Evolutionary conservation across 1,140 invertebrate species (phyloP).

Genomic region (Drosophila oshimai): DNA sequence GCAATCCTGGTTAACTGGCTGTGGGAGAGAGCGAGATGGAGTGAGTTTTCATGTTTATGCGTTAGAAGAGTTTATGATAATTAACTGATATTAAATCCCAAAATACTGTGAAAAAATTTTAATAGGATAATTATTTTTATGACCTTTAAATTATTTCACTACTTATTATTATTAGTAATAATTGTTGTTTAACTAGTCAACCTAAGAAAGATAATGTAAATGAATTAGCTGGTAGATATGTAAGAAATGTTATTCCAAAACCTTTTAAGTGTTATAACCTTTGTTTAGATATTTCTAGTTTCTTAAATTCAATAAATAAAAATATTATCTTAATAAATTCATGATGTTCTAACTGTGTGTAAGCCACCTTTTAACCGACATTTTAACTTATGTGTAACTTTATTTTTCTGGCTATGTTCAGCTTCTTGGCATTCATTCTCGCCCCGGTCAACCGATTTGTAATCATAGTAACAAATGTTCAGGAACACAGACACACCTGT

Average conservation of each 20-base stretch:
- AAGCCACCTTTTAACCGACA: background rate
- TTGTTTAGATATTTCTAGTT: no score
- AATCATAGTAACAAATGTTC: slow-evolving; percentile 35
- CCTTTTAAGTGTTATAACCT: no score
- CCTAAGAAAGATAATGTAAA: no score
- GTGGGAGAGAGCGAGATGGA: background rate
- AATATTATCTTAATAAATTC: background rate
- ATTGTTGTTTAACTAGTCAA: no score
- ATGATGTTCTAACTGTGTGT: background rate
- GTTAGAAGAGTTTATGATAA: background rate
- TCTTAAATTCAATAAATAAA: no score
- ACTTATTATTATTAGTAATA: no score
- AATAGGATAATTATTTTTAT: no score
- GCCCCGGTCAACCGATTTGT: slow-evolving; percentile 36
- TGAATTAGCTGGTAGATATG: no score
- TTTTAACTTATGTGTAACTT: slow-evolving; percentile 10
- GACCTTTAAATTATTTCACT: no score
- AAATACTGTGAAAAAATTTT: background rate
- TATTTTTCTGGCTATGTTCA: slow-evolving; percentile 1
- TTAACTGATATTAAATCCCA: background rate
- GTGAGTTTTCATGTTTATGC: background rate
- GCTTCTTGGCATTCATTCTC: slow-evolving; percentile 5
- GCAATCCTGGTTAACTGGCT: background rate
- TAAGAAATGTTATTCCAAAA: no score
- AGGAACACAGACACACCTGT: background rate